Evolutionary conservation across 2,888 invertebrate species (phyloP).

Genomic region (Morpho helenor): DNA sequence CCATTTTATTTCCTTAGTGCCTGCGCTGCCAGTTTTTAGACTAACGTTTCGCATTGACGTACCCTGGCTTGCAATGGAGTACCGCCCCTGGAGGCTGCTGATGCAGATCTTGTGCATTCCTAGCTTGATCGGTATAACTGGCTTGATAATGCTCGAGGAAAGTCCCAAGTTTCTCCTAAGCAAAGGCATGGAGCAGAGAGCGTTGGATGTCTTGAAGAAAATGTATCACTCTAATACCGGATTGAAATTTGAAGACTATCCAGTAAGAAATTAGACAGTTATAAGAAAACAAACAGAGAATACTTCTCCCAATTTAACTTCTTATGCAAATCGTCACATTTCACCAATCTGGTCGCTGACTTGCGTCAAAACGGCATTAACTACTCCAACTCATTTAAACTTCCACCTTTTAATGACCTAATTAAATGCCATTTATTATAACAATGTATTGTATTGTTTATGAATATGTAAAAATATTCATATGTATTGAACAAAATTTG

Average conservation of each 20-base stretch:
- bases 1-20: constrained; percentile 37
- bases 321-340: too few relatives aligned
- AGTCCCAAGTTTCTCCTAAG: constrained; percentile 87
- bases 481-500: too few relatives aligned
- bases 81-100: constrained; percentile 87
- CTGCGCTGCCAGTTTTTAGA: constrained; percentile 50
- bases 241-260: constrained; percentile 33
- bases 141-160: constrained; percentile 80
- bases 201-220: constrained; percentile 57
- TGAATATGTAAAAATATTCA: too few relatives aligned
- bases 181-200: constrained; percentile 76
- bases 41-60: constrained; percentile 52
- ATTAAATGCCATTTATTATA: too few relatives aligned
- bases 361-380: too few relatives aligned
- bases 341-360: too few relatives aligned
- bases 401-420: too few relatives aligned
- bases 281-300: too few relatives aligned
- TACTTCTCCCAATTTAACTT: too few relatives aligned
- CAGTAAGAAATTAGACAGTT: constrained; percentile 35
- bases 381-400: too few relatives aligned
- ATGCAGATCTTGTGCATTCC: constrained; percentile 82
- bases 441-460: too few relatives aligned
- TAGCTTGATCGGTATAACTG: constrained; percentile 77
- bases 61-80: constrained; percentile 63
- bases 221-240: constrained; percentile 49